phyloP scores from a whole-genome alignment of 2,113 vertebrate species.

The Engraulis encrasicolus region DNA sequence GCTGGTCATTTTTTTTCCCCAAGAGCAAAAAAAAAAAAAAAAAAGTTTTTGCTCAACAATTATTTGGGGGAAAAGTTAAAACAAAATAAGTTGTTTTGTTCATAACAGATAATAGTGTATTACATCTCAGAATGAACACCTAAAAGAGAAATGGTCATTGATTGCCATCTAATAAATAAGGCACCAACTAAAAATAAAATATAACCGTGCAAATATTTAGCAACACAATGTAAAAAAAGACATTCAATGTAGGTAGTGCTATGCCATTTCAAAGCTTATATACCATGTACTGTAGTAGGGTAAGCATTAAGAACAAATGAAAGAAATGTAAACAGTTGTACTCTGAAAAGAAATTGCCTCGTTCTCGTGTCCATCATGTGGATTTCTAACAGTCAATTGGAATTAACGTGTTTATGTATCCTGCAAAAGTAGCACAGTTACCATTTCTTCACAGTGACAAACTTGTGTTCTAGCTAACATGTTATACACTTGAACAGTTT shows the following conservation, averaged over 20 bases:
- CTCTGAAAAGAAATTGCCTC: conserved; percentile 16
- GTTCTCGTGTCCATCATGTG: conserved; percentile 32
- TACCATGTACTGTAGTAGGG: neutral
- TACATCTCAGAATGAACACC: neutral
- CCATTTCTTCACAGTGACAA: conserved; percentile 51
- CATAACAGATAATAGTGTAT: conserved; percentile 51
- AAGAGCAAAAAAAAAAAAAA: neutral
- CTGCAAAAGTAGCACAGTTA: conserved; percentile 20
- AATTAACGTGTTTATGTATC: conserved; percentile 42
- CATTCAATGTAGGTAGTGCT: conserved; percentile 42
- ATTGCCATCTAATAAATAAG: conserved; percentile 65
- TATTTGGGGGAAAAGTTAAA: neutral
- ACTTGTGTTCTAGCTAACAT: conserved; percentile 40
- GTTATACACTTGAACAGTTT: conserved; percentile 12
- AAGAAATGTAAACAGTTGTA: conserved; percentile 31
- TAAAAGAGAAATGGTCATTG: conserved; percentile 20
- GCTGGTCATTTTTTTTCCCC: neutral
- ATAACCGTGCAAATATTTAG: conserved; percentile 19
- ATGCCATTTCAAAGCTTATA: conserved; percentile 41
- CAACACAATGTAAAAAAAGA: conserved; percentile 40
- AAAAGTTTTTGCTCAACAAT: neutral
- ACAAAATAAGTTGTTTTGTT: neutral
- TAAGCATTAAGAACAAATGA: neutral
- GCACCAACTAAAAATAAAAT: conserved; percentile 68
- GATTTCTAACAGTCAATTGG: conserved; percentile 32